These are phyloP conservation scores for Tarsius wallacei DNA, from an alignment of 2,797 vertebrate genomes.

Conservation along the genomic window DNA sequence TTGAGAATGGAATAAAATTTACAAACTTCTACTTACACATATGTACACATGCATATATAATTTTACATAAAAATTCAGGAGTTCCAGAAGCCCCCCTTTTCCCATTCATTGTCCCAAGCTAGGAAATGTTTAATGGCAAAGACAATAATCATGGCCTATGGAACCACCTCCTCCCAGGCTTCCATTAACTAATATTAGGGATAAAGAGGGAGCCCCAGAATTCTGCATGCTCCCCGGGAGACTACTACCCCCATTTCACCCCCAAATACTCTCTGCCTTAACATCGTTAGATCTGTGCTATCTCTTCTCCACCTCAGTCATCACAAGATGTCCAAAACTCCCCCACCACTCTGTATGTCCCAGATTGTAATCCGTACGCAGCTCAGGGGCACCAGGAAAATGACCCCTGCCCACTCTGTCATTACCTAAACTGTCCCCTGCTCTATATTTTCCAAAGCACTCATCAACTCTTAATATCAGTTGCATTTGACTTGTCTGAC, in stretches of 20 bases:
- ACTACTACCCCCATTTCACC: fast-evolving
- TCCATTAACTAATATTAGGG: neutral
- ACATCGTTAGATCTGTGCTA: neutral
- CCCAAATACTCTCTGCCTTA: neutral
- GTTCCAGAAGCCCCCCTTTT: neutral
- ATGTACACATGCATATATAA: neutral
- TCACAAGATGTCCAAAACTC: neutral
- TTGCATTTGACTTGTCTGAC: neutral
- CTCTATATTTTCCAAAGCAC: neutral
- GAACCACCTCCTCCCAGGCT: neutral
- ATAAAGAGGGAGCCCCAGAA: neutral
- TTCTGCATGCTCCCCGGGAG: neutral
- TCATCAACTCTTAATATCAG: neutral
- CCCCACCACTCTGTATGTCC: neutral
- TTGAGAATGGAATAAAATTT: neutral
- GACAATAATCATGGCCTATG: neutral
- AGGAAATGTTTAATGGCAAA: conserved; percentile 17
- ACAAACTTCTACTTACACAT: neutral
- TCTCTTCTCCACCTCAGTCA: neutral
- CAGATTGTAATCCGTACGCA: neutral
- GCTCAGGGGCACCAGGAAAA: neutral
- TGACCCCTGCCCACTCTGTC: fast-evolving
- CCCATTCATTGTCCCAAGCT: neutral
- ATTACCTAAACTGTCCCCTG: neutral
- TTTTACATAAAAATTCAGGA: conserved; percentile 1